A percentile compares a stretch with the other conserved stretches of the same genome.
phyloP scores from a whole-genome alignment of 2,888 invertebrate genomes.

The Archips xylosteana region DNA sequence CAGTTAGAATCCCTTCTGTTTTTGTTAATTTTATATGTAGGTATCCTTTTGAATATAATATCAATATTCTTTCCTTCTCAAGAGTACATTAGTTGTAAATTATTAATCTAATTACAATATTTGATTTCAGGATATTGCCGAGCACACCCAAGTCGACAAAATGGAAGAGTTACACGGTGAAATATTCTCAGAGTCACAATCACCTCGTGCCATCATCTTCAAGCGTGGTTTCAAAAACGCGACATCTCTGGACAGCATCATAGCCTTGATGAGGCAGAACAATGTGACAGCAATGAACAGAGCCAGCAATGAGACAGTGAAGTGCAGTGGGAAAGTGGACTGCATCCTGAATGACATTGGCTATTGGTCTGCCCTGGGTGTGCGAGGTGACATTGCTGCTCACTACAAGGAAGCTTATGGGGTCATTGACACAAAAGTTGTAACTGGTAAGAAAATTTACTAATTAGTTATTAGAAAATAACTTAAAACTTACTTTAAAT shows the following conservation, averaged over 20 bases:
- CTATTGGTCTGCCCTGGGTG: constrained; percentile 70
- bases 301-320: constrained; percentile 54
- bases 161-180: constrained; percentile 70
- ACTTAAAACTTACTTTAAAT: too few species aligned
- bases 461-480: too few species aligned
- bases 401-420: constrained; percentile 72
- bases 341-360: constrained; percentile 64
- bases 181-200: constrained; percentile 70
- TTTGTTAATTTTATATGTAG: background rate
- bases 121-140: constrained; percentile 69
- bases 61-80: too few species aligned
- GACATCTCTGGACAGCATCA: constrained; percentile 67
- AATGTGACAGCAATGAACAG: constrained; percentile 68
- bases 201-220: constrained; percentile 71
- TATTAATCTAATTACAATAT: too few species aligned
- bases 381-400: constrained; percentile 70
- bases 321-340: constrained; percentile 57
- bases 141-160: constrained; percentile 65
- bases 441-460: constrained; percentile 66
- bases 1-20: background rate
- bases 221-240: constrained; percentile 72
- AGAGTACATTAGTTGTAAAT: too few species aligned
- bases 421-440: constrained; percentile 85
- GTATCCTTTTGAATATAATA: too few species aligned
- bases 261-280: constrained; percentile 74